A percentile compares a stretch with the other conserved stretches of the same genome.
Conservation (phyloP, 2,797 vertebrate genomes). For the Tapirus indicus region DNA sequence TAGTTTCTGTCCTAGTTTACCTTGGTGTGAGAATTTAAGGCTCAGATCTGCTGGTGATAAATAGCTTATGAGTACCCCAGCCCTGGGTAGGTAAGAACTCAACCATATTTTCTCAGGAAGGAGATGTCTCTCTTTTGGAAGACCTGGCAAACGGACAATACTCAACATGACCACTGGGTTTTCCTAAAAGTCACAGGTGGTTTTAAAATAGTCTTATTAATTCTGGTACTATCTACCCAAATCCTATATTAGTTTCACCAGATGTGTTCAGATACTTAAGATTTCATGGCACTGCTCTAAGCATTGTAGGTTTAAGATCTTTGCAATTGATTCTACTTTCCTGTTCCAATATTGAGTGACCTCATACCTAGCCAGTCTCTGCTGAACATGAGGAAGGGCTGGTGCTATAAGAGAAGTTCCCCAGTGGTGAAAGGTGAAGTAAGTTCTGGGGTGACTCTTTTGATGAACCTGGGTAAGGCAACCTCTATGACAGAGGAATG, state of each 20-base stretch:
- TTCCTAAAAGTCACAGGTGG: neutral
- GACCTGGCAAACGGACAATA: neutral
- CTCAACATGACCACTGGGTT: neutral
- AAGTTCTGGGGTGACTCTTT: neutral
- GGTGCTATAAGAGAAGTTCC: neutral
- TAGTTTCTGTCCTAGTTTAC: neutral
- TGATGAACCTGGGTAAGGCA: neutral
- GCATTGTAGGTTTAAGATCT: neutral
- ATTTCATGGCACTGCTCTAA: neutral
- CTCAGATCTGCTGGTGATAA: constrained; percentile 43
- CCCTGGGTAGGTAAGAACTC: neutral
- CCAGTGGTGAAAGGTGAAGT: neutral
- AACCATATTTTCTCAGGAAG: neutral
- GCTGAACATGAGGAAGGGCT: neutral
- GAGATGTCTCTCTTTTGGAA: neutral
- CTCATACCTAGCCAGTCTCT: neutral
- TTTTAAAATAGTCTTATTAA: neutral
- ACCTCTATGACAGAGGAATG: neutral
- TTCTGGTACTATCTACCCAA: neutral
- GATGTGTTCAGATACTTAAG: neutral
- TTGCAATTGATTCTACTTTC: neutral
- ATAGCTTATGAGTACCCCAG: neutral
- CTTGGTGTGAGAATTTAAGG: neutral
- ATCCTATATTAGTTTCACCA: neutral
- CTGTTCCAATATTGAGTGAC: neutral